phyloP scores from a whole-genome alignment of 2,113 vertebrate species.

The Phocoena sinus region DNA sequence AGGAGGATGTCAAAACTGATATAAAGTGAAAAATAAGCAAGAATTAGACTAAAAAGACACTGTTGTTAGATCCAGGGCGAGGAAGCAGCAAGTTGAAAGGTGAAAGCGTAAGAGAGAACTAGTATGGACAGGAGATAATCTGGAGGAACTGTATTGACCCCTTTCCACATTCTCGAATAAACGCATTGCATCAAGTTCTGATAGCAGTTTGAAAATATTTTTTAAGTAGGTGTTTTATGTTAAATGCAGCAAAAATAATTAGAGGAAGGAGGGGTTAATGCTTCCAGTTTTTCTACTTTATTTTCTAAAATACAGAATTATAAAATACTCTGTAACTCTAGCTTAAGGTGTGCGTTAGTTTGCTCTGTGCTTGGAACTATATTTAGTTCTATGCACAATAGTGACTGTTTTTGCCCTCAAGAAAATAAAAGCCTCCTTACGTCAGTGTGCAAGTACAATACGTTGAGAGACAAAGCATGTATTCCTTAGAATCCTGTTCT shows the following conservation, averaged over 20 bases:
- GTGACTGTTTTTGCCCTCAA: background rate
- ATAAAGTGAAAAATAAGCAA: background rate
- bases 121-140: background rate
- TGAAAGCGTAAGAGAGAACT: background rate
- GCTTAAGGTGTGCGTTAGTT: background rate
- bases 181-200: background rate
- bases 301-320: background rate
- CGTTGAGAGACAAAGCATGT: background rate
- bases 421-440: background rate
- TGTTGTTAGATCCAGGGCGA: background rate
- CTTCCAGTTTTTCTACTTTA: background rate
- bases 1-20: background rate
- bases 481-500: background rate
- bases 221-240: background rate
- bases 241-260: background rate
- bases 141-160: too few species aligned
- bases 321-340: background rate
- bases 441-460: background rate
- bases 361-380: background rate
- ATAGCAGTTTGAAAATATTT: background rate
- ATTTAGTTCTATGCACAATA: background rate
- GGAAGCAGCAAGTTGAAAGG: background rate
- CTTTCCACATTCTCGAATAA: background rate
- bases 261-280: background rate
- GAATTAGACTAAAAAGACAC: background rate